Evolutionary conservation across 2,888 invertebrate species (phyloP).

Genomic region (Dorcus hopei): DNA sequence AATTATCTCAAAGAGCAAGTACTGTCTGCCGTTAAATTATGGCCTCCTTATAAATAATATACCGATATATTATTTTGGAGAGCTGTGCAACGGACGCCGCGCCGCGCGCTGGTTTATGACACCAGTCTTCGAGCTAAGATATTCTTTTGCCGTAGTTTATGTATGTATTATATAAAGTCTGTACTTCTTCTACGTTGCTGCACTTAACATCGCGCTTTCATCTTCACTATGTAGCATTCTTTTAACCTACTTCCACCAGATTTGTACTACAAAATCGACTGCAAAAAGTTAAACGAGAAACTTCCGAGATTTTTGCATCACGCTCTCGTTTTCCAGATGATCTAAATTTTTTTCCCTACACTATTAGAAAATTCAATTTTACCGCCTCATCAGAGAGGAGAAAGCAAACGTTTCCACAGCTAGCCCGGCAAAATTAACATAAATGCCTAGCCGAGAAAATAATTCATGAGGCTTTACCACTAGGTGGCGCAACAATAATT

Average conservation of each 20-base stretch:
- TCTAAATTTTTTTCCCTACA: too few species aligned
- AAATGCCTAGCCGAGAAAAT: too few species aligned
- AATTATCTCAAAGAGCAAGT: conserved; percentile 23
- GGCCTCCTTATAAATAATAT: conserved; percentile 47
- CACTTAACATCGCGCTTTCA: neutral
- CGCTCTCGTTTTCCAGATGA: too few species aligned
- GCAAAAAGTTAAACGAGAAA: too few species aligned
- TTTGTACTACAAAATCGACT: neutral
- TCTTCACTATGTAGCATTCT: neutral
- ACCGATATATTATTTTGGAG: conserved; percentile 45
- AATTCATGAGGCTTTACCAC: too few species aligned
- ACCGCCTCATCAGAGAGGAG: too few species aligned
- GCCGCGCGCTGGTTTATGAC: neutral
- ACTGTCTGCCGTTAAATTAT: conserved; percentile 46
- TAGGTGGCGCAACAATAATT: too few species aligned
- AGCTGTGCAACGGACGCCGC: conserved; percentile 43
- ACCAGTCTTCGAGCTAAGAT: neutral
- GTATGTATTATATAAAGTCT: neutral
- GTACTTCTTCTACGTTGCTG: neutral
- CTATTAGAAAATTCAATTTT: too few species aligned
- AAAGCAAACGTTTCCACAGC: too few species aligned
- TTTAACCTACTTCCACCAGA: neutral
- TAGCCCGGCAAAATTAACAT: too few species aligned
- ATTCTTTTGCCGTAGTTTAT: conserved; percentile 1
- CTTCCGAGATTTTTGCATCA: too few species aligned